Conservation (phyloP, 2,113 vertebrate genomes). For the Mobula hypostoma region DNA sequence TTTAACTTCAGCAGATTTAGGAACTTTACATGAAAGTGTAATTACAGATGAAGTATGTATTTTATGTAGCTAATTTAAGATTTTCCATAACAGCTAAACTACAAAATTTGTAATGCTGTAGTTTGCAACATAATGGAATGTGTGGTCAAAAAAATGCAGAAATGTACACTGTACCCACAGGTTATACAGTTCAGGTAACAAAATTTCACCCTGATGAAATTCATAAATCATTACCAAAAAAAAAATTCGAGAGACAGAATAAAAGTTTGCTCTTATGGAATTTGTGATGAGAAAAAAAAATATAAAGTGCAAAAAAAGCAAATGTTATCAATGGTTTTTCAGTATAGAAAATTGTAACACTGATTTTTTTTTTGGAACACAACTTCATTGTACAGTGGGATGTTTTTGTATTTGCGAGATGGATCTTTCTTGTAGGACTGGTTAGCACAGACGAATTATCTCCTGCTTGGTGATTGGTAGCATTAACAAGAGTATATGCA, state of each 20-base stretch:
- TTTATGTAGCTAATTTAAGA: neutral
- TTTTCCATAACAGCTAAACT: neutral
- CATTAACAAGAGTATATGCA: conserved; percentile 13
- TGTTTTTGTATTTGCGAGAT: neutral
- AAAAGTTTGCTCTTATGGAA: no score
- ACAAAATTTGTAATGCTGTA: neutral
- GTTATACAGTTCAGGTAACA: no score
- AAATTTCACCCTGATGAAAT: no score
- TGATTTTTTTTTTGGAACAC: no score
- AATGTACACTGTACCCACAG: neutral
- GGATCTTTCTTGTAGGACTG: conserved; percentile 19
- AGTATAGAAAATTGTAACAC: no score
- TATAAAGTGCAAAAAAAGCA: no score
- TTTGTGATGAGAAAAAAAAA: no score
- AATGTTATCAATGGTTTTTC: no score
- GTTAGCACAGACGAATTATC: conserved; percentile 40
- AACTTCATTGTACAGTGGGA: no score
- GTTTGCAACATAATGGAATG: neutral
- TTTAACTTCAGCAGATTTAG: neutral
- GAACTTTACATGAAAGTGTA: neutral
- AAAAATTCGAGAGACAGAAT: no score
- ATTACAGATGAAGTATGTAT: neutral
- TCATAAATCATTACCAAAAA: no score
- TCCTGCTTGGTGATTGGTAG: conserved; percentile 46
- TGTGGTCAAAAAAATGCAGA: neutral